phyloP scores from a whole-genome alignment of 2,113 vertebrate species.

The Paramormyrops kingsleyae region DNA sequence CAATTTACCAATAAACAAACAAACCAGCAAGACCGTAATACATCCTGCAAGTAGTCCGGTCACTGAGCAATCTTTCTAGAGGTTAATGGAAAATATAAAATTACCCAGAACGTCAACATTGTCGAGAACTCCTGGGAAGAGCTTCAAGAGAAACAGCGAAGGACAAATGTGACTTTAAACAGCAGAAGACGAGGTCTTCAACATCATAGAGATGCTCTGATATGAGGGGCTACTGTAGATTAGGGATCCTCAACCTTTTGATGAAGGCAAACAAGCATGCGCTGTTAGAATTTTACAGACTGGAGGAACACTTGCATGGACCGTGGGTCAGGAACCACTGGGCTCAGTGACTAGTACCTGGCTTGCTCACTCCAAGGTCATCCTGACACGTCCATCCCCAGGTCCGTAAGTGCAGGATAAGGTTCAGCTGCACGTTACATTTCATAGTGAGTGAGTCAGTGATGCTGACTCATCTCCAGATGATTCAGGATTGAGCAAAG shows the following conservation, averaged over 20 bases:
- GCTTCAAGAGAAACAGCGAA: neutral
- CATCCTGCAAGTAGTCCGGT: neutral
- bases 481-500: neutral
- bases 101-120: neutral
- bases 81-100: neutral
- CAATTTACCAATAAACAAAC: neutral
- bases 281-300: neutral
- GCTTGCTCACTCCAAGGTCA: neutral
- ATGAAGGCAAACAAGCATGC: neutral
- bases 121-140: neutral
- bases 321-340: neutral
- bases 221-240: neutral
- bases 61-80: neutral
- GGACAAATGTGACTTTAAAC: neutral
- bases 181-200: neutral
- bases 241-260: neutral
- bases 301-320: neutral
- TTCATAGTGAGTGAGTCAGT: neutral
- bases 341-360: neutral
- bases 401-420: neutral
- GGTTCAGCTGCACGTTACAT: constrained; percentile 7
- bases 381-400: neutral
- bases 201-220: neutral
- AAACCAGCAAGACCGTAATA: neutral
- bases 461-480: neutral